phyloP scores from a whole-genome alignment of 2,797 vertebrate genomes.

The Botia almorhae region DNA sequence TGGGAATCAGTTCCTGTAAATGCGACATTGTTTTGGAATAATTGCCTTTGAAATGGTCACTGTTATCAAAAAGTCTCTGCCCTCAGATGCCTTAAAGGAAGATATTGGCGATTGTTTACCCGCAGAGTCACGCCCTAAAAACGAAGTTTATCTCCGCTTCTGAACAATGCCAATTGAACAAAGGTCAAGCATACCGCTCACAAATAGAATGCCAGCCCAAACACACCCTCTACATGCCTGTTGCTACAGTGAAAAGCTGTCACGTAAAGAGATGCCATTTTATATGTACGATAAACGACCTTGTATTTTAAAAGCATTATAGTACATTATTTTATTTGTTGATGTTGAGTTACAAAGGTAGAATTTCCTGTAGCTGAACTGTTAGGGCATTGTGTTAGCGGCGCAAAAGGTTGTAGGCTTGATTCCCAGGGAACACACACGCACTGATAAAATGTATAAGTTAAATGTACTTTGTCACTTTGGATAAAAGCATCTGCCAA shows the following conservation, averaged over 20 bases:
- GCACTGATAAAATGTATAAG: too few species aligned
- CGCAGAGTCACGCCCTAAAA: conserved; percentile 5
- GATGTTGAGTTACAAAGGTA: not conserved
- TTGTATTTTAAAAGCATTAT: not conserved
- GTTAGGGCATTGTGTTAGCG: too few species aligned
- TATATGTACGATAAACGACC: not conserved
- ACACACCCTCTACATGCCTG: not conserved
- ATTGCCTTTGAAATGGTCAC: not conserved
- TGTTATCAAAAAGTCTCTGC: not conserved
- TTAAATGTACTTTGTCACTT: too few species aligned
- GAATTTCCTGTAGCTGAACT: too few species aligned
- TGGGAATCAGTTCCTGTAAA: conserved; percentile 18
- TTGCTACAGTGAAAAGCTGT: not conserved
- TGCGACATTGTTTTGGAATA: not conserved
- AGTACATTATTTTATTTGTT: not conserved
- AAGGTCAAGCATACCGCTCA: not conserved
- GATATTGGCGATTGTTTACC: conserved; percentile 2
- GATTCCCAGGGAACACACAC: too few species aligned
- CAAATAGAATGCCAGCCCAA: not conserved
- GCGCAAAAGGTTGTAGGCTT: too few species aligned
- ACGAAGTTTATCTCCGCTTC: conserved; percentile 18
- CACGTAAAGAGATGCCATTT: not conserved
- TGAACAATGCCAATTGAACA: conserved; percentile 23
- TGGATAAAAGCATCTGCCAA: too few species aligned
- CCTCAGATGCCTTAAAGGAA: not conserved